A percentile compares a stretch with the other conserved stretches of the same genome.
Evolutionary conservation across 2,113 vertebrate species (phyloP).

Genomic region (Labeo rohita): DNA sequence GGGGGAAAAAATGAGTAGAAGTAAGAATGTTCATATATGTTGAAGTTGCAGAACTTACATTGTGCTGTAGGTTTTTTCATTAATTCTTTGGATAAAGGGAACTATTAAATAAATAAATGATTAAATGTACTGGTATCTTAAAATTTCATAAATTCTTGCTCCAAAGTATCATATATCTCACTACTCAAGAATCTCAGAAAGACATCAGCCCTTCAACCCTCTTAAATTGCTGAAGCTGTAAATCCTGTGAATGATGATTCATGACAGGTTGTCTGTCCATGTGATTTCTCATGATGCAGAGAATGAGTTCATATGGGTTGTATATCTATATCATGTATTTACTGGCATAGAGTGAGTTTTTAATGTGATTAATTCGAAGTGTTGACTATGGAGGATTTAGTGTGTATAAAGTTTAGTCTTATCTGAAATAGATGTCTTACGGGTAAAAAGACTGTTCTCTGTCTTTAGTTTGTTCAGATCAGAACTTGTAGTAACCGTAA

Average conservation of each 20-base stretch:
- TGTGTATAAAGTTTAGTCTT: not conserved
- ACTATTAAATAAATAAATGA: not conserved
- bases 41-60: slow-evolving; percentile 12
- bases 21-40: not conserved
- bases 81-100: not conserved
- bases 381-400: too few relatives aligned
- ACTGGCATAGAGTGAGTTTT: not conserved
- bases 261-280: slow-evolving; percentile 22
- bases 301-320: not conserved
- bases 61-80: not conserved
- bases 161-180: not conserved
- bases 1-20: not conserved
- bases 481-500: not conserved
- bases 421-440: not conserved
- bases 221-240: not conserved
- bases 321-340: not conserved
- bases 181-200: not conserved
- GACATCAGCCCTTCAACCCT: slow-evolving; percentile 3
- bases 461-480: not conserved
- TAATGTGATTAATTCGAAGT: not conserved
- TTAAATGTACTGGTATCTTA: not conserved
- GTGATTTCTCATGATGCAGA: slow-evolving; percentile 1
- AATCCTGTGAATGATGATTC: not conserved
- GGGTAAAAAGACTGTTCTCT: not conserved
- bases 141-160: not conserved